Percentiles rank a stretch among this genome's conserved stretches.
Evolutionary conservation across 2,797 vertebrate species (phyloP).

Genomic region (Lerista edwardsae): DNA sequence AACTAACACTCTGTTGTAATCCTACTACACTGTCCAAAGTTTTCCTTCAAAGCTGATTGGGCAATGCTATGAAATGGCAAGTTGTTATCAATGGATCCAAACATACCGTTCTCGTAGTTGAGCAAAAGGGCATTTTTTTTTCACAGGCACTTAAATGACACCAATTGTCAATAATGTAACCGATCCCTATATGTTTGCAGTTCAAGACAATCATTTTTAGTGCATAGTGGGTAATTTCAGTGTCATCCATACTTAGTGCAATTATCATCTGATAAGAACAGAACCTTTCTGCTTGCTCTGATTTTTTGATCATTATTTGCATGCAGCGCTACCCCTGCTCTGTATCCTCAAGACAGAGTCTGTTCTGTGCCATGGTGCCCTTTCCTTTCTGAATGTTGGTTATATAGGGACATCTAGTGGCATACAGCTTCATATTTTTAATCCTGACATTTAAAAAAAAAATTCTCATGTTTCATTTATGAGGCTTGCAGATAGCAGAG

Average conservation of each 20-base stretch:
- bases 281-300: not conserved
- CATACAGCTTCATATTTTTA: rapidly evolving
- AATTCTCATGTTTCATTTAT: not conserved
- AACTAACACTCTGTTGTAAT: not conserved
- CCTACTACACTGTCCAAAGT: not conserved
- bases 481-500: rapidly evolving
- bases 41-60: slow-evolving; percentile 29
- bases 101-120: not conserved
- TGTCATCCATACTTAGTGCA: slow-evolving; percentile 2
- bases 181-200: not conserved
- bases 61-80: not conserved
- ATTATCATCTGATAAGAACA: not conserved
- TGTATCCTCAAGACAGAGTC: rapidly evolving
- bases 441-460: rapidly evolving
- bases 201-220: slow-evolving; percentile 19
- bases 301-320: not conserved
- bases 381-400: slow-evolving; percentile 47
- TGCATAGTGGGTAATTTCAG: not conserved
- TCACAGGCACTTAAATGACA: slow-evolving; percentile 9
- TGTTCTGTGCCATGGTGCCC: rapidly evolving
- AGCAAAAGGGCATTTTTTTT: not conserved
- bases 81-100: slow-evolving; percentile 4
- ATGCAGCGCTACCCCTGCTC: not conserved
- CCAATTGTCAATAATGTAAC: not conserved
- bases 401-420: slow-evolving; percentile 72